Evolutionary conservation across 2,888 invertebrate species (phyloP), one percentile per base, ranked within the genome.

Genomic region (Griposia aprilina): DNA sequence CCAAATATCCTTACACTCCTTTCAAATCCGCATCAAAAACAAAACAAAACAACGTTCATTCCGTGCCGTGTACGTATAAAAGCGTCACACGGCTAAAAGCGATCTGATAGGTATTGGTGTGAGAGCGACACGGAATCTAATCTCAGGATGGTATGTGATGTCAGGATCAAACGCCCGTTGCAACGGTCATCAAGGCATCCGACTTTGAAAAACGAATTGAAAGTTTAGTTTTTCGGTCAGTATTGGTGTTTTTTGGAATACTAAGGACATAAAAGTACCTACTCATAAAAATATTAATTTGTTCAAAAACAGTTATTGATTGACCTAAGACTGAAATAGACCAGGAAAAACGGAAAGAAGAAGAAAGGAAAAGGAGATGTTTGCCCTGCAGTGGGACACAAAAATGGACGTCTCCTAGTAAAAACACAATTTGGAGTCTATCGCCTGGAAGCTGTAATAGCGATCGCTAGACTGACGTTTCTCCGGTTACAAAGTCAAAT

Each of bases 51-150:
- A 45, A 8, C 11, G n/a, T 45, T 60, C 66, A 15, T 10, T 57
- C 26, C 55, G 72, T 60, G 60, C 59, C 71, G 57, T 62, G 63
- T 52, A 26, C 77, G 77, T 81, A 72, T 85, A 74, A 82, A 86
- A 87, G 75, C 80, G 50, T 76, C 48, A 67, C 67, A 79, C 74
- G 52, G 76, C 74, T 85, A 78, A 86, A 86, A 86, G 76, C 75
- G 72, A 80, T 82, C 86, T 76, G 86, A 86, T 86, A 85, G 80
- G 75, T 80, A 76, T 76, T 81, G 80, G 86, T 81, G 88, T 74
- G 74, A 81, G 76, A 76, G 85, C 76, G 83, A 76, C 80, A 73
- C 78, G 76, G 77, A 85, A 88, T 86, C 86, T 81, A 88, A 87
- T 87, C 86, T 83, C 80, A 78, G 78, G 70, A 81, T 78, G 76